phyloP scores from a whole-genome alignment of 2,113 vertebrate genomes.

The Gymnarchus niloticus region DNA sequence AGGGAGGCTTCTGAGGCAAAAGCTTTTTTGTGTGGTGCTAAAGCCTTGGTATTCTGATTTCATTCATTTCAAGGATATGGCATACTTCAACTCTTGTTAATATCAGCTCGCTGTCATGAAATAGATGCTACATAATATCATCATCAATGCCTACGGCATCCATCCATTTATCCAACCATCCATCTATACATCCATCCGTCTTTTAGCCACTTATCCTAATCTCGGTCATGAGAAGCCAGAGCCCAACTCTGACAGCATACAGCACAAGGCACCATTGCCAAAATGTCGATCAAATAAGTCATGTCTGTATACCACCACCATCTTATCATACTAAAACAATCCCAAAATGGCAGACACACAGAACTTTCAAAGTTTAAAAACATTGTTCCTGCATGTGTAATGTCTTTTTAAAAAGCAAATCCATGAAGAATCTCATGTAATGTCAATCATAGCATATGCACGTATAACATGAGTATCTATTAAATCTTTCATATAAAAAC shows the following conservation, averaged over 20 bases:
- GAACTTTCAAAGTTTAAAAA: not conserved
- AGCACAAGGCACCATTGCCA: no score
- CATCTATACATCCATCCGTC: no score
- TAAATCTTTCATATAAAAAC: not conserved
- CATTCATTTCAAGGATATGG: not conserved
- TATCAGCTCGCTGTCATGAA: not conserved
- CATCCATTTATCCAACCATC: no score
- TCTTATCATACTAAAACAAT: not conserved
- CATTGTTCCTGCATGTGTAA: not conserved
- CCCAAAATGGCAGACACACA: not conserved
- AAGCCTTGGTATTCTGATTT: not conserved
- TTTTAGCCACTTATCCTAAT: no score
- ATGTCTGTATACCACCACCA: not conserved
- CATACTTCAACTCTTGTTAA: not conserved
- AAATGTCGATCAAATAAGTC: not conserved
- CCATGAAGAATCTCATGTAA: not conserved
- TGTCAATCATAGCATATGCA: not conserved
- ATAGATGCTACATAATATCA: not conserved
- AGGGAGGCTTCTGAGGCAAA: not conserved
- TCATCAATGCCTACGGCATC: not conserved
- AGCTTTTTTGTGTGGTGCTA: not conserved
- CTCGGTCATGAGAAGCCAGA: no score
- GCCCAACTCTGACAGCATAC: no score
- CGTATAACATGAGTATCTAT: not conserved
- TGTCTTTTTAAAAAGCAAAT: no score